Conservation (phyloP, 2,113 vertebrate genomes). For the Odontophorus gujanensis region DNA sequence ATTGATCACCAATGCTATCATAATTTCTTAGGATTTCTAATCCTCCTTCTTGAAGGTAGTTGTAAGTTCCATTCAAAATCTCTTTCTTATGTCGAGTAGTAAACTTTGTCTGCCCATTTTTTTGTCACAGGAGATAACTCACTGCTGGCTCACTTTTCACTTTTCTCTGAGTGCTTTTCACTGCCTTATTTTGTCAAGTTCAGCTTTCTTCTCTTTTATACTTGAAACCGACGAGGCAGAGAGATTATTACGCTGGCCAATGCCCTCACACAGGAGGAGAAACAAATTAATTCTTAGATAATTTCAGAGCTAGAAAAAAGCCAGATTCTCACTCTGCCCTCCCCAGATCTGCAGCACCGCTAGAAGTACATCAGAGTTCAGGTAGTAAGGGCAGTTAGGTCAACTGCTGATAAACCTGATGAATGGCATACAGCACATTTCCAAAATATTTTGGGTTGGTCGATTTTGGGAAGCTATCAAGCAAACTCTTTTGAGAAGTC, state of each 20-base stretch:
- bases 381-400: background rate
- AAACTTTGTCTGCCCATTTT: background rate
- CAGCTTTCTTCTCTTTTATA: background rate
- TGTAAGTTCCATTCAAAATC: background rate
- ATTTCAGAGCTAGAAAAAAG: background rate
- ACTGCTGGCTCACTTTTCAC: background rate
- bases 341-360: background rate
- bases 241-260: background rate
- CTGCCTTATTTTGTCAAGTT: background rate
- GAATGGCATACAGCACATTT: background rate
- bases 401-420: background rate
- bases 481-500: background rate
- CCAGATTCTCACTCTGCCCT: background rate
- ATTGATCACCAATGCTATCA: background rate
- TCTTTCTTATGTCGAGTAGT: background rate
- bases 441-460: background rate
- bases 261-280: background rate
- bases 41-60: background rate
- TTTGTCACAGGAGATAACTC: accelerated
- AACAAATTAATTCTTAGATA: background rate
- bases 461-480: background rate
- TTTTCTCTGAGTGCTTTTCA: background rate
- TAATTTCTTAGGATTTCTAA: background rate
- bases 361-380: background rate
- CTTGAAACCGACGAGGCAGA: background rate